Evolutionary conservation across 2,113 vertebrate genomes (phyloP).

Genomic region (Sebastes schlegelii): DNA sequence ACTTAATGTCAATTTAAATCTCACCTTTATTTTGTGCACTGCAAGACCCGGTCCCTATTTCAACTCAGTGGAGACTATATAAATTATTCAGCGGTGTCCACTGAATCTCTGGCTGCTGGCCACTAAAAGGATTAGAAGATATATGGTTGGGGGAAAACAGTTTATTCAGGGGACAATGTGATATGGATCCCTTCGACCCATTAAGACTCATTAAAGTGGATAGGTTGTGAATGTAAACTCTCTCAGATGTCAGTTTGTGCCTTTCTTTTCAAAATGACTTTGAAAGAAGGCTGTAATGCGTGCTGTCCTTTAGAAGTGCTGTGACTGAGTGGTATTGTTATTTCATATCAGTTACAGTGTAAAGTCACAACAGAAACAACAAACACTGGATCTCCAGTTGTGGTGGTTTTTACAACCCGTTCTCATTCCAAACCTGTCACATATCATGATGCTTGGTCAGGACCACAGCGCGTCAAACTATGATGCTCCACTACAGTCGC

Average conservation of each 20-base stretch:
- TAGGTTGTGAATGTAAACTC: constrained; percentile 35
- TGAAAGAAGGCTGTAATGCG: not conserved
- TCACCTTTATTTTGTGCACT: constrained; percentile 64
- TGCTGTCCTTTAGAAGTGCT: not conserved
- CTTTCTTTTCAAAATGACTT: constrained; percentile 11
- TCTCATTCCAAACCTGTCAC: too few relatives aligned
- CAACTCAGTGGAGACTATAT: constrained; percentile 46
- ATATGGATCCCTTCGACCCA: constrained; percentile 54
- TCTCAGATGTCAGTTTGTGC: constrained; percentile 21
- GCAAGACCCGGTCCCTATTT: constrained; percentile 50
- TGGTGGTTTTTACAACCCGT: too few relatives aligned
- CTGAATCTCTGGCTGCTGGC: constrained; percentile 56
- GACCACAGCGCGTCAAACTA: too few relatives aligned
- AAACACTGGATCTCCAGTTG: not conserved
- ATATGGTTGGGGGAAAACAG: constrained; percentile 48
- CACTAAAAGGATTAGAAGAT: constrained; percentile 69
- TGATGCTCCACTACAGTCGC: too few relatives aligned
- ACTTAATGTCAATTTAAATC: constrained; percentile 58
- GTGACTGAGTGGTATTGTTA: not conserved
- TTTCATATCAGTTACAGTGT: not conserved
- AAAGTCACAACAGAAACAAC: not conserved
- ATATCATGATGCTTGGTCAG: too few relatives aligned
- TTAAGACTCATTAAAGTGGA: constrained; percentile 62
- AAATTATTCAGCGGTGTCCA: constrained; percentile 68
- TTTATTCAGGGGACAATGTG: constrained; percentile 64